phyloP scores from a whole-genome alignment of 2,797 vertebrate genomes.

The Pyrocephalus nanus region DNA sequence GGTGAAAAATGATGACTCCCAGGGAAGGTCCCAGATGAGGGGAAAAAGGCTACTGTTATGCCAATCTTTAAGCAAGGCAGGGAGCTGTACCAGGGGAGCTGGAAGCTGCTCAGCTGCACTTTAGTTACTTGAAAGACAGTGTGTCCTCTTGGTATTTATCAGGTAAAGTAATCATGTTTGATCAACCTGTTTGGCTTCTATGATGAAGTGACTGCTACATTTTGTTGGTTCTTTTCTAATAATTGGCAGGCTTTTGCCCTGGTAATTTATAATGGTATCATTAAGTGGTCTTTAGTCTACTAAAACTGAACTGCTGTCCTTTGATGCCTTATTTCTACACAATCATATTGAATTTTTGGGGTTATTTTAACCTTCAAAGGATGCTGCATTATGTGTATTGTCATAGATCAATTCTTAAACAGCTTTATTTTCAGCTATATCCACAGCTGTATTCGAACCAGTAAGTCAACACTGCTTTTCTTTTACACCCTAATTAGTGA shows the following conservation, averaged over 20 bases:
- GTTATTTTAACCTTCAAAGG: neutral
- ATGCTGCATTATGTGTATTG: neutral
- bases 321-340: neutral
- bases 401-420: neutral
- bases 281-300: neutral
- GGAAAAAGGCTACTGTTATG: neutral
- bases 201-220: neutral
- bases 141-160: neutral
- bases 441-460: neutral
- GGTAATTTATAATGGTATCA: neutral
- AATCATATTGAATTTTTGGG: neutral
- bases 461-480: neutral
- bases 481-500: neutral
- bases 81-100: neutral
- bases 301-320: neutral
- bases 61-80: neutral
- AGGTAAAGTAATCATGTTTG: neutral
- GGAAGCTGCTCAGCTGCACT: neutral
- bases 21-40: neutral
- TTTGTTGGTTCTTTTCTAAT: neutral
- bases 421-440: neutral
- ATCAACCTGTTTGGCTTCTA: neutral
- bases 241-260: neutral
- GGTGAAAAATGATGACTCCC: neutral
- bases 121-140: neutral